These are phyloP conservation scores for Rhagonycha fulva DNA, from an alignment of 2,888 invertebrate genomes.

Conservation along the genomic window DNA sequence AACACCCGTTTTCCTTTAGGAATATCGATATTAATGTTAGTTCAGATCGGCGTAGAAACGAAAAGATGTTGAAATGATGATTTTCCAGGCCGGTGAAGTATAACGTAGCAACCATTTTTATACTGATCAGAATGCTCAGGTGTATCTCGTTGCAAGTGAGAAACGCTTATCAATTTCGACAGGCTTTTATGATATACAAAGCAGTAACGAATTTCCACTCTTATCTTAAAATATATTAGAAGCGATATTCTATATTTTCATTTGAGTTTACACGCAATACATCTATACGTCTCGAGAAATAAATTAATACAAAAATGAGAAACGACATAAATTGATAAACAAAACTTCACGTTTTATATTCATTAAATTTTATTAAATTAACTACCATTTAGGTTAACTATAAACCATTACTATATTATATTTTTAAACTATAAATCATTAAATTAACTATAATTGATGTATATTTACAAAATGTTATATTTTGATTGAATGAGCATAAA, in stretches of 20 bases:
- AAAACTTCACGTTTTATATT: background rate
- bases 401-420: too few species aligned
- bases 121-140: slow-evolving; percentile 12
- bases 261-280: background rate
- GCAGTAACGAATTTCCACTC: background rate
- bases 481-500: too few species aligned
- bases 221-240: background rate
- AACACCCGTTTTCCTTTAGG: slow-evolving; percentile 7
- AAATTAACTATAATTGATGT: too few species aligned
- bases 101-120: slow-evolving; percentile 13
- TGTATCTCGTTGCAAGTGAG: slow-evolving; percentile 11
- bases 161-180: background rate
- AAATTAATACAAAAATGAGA: background rate
- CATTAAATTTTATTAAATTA: too few species aligned
- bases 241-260: background rate
- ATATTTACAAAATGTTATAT: too few species aligned
- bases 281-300: background rate
- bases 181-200: background rate
- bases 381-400: too few species aligned
- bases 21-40: slow-evolving; percentile 24
- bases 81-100: slow-evolving; percentile 18
- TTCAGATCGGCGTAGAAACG: slow-evolving; percentile 16
- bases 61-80: slow-evolving; percentile 16
- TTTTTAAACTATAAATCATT: too few species aligned
- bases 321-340: background rate